Evolutionary conservation across 2,888 invertebrate genomes (phyloP).

Genomic region (Thyatira batis): DNA sequence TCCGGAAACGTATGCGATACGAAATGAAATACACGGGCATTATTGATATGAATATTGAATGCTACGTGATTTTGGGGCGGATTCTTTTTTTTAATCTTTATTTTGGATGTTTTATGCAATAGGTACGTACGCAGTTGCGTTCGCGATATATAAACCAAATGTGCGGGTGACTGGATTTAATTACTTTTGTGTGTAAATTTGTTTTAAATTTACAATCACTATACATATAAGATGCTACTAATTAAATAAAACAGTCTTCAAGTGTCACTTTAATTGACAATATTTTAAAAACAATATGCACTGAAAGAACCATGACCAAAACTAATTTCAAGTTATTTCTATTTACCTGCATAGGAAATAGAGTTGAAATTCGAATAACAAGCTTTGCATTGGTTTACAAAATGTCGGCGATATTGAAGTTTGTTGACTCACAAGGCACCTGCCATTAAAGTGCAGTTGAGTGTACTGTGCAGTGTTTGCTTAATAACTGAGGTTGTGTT

Average conservation of each 20-base stretch:
- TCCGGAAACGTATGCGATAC: conserved; percentile 4
- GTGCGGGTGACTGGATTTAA: too few relatives aligned
- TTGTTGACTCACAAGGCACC: conserved; percentile 10
- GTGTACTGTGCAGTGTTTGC: conserved; percentile 19
- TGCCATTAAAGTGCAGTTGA: conserved; percentile 23
- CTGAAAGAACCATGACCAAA: background rate
- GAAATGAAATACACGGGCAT: conserved; percentile 3
- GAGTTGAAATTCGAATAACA: conserved; percentile 14
- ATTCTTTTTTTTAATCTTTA: background rate
- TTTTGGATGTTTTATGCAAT: background rate
- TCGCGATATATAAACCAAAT: too few relatives aligned
- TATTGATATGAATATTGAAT: conserved; percentile 5
- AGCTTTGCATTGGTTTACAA: conserved; percentile 14
- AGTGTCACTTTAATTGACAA: too few relatives aligned
- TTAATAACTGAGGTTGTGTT: conserved; percentile 13
- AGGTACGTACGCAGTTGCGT: too few relatives aligned
- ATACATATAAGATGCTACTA: too few relatives aligned
- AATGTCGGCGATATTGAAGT: conserved; percentile 22
- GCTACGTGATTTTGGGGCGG: background rate
- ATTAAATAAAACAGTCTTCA: too few relatives aligned
- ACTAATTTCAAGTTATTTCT: background rate
- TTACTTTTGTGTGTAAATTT: too few relatives aligned
- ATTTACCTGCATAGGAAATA: background rate
- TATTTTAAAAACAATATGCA: too few relatives aligned
- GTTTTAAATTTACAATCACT: too few relatives aligned